phyloP scores from a whole-genome alignment of 2,888 invertebrate genomes.

The Ariolimax columbianus region DNA sequence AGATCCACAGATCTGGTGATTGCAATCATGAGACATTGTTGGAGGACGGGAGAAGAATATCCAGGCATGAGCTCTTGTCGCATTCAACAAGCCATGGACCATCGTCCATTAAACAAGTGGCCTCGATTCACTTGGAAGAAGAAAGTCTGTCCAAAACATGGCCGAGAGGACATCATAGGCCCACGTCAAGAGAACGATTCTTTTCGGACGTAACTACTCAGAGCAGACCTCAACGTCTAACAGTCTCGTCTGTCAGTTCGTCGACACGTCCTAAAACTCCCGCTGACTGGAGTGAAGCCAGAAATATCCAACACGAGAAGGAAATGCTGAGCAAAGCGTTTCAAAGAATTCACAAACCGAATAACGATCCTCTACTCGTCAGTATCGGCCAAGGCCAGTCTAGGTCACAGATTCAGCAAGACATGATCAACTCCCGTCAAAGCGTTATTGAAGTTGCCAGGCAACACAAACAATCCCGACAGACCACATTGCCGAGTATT shows the following conservation, averaged over 20 bases:
- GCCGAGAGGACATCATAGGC: conserved; percentile 36
- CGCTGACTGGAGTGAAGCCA: conserved; percentile 18
- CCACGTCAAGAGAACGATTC: conserved; percentile 36
- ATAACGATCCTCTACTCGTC: conserved; percentile 17
- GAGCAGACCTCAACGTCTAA: background rate
- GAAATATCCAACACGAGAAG: conserved; percentile 33
- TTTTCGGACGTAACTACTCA: conserved; percentile 14
- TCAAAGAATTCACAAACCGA: conserved; percentile 30
- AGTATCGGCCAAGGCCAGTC: background rate
- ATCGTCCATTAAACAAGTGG: conserved; percentile 19
- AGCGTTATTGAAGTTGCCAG: conserved; percentile 27
- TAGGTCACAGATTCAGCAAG: background rate
- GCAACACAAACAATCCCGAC: conserved; percentile 29
- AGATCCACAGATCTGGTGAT: conserved; percentile 39
- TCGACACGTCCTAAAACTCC: conserved; percentile 26
- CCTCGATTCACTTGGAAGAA: conserved; percentile 41
- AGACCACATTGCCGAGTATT: conserved; percentile 32
- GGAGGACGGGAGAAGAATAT: background rate
- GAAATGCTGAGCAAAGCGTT: conserved; percentile 46
- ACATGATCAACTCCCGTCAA: conserved; percentile 24
- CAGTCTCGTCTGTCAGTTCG: background rate
- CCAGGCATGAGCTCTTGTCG: background rate
- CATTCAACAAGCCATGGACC: conserved; percentile 35
- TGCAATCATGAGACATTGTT: background rate
- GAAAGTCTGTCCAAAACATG: conserved; percentile 47